These are phyloP conservation scores for Diachrysia chrysitis DNA, from an alignment of 2,888 invertebrate species.

Conservation along the genomic window DNA sequence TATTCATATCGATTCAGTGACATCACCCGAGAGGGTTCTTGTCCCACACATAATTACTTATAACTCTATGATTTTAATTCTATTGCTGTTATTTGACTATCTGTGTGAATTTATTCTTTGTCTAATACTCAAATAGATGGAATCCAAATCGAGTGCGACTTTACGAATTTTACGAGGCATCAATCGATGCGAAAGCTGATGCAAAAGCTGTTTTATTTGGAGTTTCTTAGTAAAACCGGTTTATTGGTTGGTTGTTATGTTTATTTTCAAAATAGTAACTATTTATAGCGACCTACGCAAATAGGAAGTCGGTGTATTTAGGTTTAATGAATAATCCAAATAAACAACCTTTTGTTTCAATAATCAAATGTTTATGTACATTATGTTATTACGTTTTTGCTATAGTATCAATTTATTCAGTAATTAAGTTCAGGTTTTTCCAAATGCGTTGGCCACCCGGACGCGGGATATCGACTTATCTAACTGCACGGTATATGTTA, in stretches of 20 bases:
- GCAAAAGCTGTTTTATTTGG: slow-evolving; percentile 28
- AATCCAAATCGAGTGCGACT: slow-evolving; percentile 28
- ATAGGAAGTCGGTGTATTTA: background rate
- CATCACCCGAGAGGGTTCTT: background rate
- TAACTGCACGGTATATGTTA: background rate
- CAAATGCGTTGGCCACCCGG: background rate
- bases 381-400: background rate
- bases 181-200: slow-evolving; percentile 39
- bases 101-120: background rate
- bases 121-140: slow-evolving; percentile 6
- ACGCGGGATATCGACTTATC: background rate
- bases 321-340: background rate
- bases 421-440: slow-evolving; percentile 1
- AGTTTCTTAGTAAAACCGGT: slow-evolving; percentile 29
- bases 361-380: background rate
- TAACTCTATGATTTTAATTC: background rate
- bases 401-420: background rate
- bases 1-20: background rate
- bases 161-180: slow-evolving; percentile 52
- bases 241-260: slow-evolving; percentile 27
- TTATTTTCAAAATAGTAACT: slow-evolving; percentile 26
- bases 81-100: background rate
- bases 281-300: background rate
- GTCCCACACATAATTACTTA: slow-evolving; percentile 4
- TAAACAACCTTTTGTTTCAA: background rate